phyloP scores from a whole-genome alignment of 2,113 vertebrate genomes.

The Gallinago media region DNA sequence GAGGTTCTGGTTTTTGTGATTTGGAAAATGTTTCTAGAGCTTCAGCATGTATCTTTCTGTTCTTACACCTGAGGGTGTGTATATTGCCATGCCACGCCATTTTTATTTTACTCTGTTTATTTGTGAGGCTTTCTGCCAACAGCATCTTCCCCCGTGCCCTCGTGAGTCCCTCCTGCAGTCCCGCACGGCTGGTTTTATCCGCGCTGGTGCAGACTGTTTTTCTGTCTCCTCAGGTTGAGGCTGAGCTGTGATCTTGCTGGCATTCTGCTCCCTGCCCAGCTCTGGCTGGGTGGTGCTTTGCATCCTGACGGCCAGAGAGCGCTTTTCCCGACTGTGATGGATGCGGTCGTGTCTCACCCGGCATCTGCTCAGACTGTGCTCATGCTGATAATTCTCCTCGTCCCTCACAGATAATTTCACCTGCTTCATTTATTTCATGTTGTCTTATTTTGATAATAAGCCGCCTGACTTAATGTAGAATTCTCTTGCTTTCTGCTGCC shows the following conservation, averaged over 20 bases:
- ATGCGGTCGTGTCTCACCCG: rapidly evolving
- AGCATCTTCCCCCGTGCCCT: background rate
- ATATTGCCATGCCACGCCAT: background rate
- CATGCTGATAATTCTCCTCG: rapidly evolving
- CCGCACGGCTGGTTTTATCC: rapidly evolving
- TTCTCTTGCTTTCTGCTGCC: background rate
- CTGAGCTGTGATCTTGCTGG: rapidly evolving
- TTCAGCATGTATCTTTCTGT: background rate
- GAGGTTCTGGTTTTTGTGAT: background rate
- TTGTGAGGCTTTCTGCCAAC: background rate
- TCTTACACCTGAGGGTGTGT: background rate
- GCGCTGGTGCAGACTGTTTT: rapidly evolving
- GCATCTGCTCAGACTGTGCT: background rate
- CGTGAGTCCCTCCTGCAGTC: background rate
- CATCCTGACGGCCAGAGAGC: background rate
- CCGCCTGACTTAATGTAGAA: background rate
- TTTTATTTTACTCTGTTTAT: background rate
- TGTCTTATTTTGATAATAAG: background rate
- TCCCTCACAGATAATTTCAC: background rate
- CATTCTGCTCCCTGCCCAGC: background rate
- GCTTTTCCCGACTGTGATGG: background rate
- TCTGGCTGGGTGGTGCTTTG: background rate
- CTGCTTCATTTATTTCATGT: background rate
- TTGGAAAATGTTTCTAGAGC: background rate
- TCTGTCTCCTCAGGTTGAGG: background rate